Conservation (phyloP, 2,797 vertebrate species). For the Notoglanidium macrostoma region DNA sequence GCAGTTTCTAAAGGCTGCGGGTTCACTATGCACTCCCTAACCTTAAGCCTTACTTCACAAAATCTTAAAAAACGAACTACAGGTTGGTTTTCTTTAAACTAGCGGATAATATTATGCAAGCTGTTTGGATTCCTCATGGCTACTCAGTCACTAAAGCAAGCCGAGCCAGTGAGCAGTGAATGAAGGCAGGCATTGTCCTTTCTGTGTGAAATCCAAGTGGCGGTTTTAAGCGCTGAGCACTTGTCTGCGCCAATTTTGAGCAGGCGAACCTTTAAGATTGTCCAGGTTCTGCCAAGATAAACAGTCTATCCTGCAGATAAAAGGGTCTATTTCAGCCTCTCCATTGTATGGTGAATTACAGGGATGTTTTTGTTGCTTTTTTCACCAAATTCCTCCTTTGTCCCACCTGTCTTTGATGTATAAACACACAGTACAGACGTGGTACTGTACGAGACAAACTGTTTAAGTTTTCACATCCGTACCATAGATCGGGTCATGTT, state of each 20-base stretch:
- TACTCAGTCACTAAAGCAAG: not conserved
- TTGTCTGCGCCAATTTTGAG: constrained; percentile 32
- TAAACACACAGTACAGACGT: constrained; percentile 30
- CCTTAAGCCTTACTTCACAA: not conserved
- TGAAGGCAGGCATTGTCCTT: constrained; percentile 44
- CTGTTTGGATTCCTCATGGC: not conserved
- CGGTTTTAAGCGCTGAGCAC: constrained; percentile 31
- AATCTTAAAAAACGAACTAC: not conserved
- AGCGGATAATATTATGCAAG: not conserved
- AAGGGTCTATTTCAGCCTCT: constrained; percentile 54
- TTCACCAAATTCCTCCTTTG: constrained; percentile 43
- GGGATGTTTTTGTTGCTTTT: constrained; percentile 52
- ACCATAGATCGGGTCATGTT: constrained; percentile 18
- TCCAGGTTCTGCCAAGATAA: constrained; percentile 47
- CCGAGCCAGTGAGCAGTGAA: constrained; percentile 13
- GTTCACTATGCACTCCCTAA: constrained; percentile 26
- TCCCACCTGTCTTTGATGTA: constrained; percentile 49
- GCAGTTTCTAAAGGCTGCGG: constrained; percentile 41
- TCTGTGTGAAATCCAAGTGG: constrained; percentile 31
- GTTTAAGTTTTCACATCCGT: constrained; percentile 66
- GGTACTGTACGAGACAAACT: constrained; percentile 56
- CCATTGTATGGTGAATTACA: constrained; percentile 53
- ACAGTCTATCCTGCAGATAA: constrained; percentile 52
- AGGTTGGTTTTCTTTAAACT: not conserved
- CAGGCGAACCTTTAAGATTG: constrained; percentile 38